phyloP scores from a whole-genome alignment of 2,113 vertebrate genomes.

The Sinocyclocheilus maitianheensis region DNA sequence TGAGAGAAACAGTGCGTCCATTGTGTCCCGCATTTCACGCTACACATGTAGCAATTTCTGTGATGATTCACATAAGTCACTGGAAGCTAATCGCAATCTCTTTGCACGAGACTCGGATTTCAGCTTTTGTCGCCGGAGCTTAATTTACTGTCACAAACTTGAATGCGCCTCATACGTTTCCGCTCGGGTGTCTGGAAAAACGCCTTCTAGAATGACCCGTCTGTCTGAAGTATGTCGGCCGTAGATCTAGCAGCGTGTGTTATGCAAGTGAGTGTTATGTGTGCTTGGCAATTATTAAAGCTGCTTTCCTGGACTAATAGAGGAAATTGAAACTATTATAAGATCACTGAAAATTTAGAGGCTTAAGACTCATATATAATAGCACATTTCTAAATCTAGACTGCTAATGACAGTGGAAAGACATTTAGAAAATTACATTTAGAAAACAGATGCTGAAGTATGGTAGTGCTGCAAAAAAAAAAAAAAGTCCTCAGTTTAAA shows the following conservation, averaged over 20 bases:
- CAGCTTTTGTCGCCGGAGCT: conserved; percentile 53
- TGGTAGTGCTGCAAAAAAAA: neutral
- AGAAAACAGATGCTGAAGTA: conserved; percentile 16
- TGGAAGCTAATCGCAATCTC: conserved; percentile 63
- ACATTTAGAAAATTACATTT: conserved; percentile 34
- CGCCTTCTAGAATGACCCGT: conserved; percentile 33
- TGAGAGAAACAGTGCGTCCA: conserved; percentile 67
- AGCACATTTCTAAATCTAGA: neutral
- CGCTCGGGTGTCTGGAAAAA: conserved; percentile 46
- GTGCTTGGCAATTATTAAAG: conserved; percentile 41
- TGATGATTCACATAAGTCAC: conserved; percentile 66
- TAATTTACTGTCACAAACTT: conserved; percentile 55
- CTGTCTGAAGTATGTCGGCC: conserved; percentile 30
- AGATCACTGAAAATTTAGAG: conserved; percentile 32
- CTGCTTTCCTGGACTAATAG: conserved; percentile 39
- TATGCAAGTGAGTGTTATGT: conserved; percentile 26
- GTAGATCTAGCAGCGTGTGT: conserved; percentile 32
- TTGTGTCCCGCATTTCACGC: conserved; percentile 68
- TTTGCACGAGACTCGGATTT: conserved; percentile 62
- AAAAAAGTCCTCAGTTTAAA: neutral
- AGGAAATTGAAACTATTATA: conserved; percentile 48
- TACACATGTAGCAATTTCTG: conserved; percentile 70
- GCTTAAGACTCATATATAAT: conserved; percentile 18
- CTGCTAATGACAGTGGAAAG: conserved; percentile 25
- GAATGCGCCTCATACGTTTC: conserved; percentile 48